These are phyloP conservation scores for Xestia xanthographa DNA, from an alignment of 2,888 invertebrate genomes.

Conservation along the genomic window DNA sequence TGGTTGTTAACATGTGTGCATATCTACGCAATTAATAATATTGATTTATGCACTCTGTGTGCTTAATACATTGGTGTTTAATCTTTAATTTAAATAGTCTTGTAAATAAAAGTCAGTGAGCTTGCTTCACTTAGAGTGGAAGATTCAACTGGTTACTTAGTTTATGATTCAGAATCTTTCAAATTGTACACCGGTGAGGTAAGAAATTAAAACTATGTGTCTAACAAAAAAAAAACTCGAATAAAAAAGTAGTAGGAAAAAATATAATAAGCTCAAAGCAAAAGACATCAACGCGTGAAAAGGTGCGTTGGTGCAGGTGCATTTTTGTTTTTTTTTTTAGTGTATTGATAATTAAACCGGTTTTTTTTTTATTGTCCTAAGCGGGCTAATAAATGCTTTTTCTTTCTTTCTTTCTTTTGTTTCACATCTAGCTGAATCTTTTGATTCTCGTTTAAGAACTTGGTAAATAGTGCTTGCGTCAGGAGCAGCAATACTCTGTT, in stretches of 20 bases:
- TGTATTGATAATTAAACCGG: too few relatives aligned
- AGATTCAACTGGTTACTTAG: neutral
- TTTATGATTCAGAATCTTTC: neutral
- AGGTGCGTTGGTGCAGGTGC: too few relatives aligned
- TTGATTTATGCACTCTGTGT: constrained; percentile 11
- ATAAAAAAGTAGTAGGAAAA: rapidly evolving
- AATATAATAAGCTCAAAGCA: neutral
- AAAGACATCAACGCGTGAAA: constrained; percentile 39
- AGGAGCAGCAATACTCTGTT: neutral
- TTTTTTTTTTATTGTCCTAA: too few relatives aligned
- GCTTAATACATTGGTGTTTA: neutral
- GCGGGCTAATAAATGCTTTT: too few relatives aligned
- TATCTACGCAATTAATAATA: constrained; percentile 3
- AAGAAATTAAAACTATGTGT: neutral
- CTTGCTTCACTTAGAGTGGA: constrained; percentile 5
- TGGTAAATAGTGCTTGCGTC: neutral
- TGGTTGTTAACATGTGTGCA: neutral
- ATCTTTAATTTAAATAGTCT: neutral
- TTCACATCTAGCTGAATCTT: too few relatives aligned
- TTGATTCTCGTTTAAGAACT: neutral
- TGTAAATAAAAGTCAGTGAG: neutral
- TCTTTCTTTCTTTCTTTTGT: too few relatives aligned
- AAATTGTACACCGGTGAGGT: neutral
- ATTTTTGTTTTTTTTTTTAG: too few relatives aligned
- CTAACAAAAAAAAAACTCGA: neutral